phyloP scores from a whole-genome alignment of 2,888 invertebrate genomes.

The Pteria penguin region DNA sequence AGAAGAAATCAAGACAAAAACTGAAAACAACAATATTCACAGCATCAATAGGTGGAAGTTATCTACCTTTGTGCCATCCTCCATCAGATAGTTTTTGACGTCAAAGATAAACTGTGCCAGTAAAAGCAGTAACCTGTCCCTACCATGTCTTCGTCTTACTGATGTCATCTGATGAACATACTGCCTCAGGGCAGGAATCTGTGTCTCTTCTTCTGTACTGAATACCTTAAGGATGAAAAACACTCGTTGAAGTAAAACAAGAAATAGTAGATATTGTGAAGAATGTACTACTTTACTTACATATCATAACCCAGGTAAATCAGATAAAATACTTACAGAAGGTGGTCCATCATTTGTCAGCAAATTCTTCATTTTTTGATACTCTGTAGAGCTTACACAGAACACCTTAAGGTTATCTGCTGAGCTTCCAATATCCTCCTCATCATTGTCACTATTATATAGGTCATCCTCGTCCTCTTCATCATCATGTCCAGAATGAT shows the following conservation, averaged over 20 bases:
- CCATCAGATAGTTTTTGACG: constrained; percentile 56
- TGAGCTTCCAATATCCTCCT: constrained; percentile 54
- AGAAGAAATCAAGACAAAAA: no score
- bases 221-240: constrained; percentile 66
- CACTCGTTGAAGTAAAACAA: no score
- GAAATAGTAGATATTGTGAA: no score
- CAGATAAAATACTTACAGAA: constrained; percentile 42
- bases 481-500: constrained; percentile 50
- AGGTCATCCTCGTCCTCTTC: constrained; percentile 53
- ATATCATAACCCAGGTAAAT: background rate
- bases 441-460: constrained; percentile 54
- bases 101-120: constrained; percentile 58
- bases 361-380: constrained; percentile 64
- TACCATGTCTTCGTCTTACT: constrained; percentile 41
- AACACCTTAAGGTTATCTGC: constrained; percentile 66
- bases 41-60: no score
- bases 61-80: constrained; percentile 53
- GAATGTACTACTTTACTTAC: no score
- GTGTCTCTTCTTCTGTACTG: constrained; percentile 57
- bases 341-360: constrained; percentile 62
- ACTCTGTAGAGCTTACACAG: constrained; percentile 70
- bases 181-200: constrained; percentile 57
- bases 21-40: no score
- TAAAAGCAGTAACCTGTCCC: constrained; percentile 52
- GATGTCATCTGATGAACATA: constrained; percentile 61